These are phyloP conservation scores for Ferdinandea cuprea DNA, from an alignment of 2,888 invertebrate species.

Conservation along the genomic window DNA sequence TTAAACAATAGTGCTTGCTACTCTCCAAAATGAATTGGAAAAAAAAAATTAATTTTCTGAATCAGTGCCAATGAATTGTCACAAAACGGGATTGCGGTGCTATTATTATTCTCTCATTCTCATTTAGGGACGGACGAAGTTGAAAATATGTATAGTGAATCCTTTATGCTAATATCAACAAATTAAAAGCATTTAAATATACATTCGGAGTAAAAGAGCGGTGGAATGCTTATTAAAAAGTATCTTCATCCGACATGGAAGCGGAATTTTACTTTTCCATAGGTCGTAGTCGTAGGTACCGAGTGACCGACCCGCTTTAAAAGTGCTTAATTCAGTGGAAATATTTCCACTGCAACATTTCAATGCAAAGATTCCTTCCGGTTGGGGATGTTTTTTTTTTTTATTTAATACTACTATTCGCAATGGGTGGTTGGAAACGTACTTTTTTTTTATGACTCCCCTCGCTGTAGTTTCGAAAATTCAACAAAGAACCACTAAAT, in stretches of 20 bases:
- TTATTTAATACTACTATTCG: constrained; percentile 1
- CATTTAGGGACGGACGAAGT: constrained; percentile 9
- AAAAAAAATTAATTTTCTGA: constrained; percentile 62
- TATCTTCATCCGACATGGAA: neutral
- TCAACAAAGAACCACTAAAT: constrained; percentile 50
- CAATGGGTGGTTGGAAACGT: constrained; percentile 24
- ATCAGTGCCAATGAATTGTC: constrained; percentile 56
- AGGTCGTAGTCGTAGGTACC: constrained; percentile 18
- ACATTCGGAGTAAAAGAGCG: constrained; percentile 1
- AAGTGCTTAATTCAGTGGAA: constrained; percentile 64
- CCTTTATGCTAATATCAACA: constrained; percentile 65
- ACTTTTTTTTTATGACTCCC: neutral
- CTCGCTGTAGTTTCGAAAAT: constrained; percentile 35
- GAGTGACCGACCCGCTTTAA: constrained; percentile 32
- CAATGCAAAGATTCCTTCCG: constrained; percentile 54
- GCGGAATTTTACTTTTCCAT: neutral
- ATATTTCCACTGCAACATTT: constrained; percentile 57
- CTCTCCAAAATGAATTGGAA: constrained; percentile 40
- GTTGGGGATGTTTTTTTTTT: constrained; percentile 3
- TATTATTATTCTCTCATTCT: constrained; percentile 4
- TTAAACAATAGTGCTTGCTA: constrained; percentile 57
- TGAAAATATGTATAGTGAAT: constrained; percentile 6
- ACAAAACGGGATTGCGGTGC: constrained; percentile 34
- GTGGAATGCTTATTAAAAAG: constrained; percentile 31
- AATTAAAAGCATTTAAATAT: constrained; percentile 50